Base-by-base conservation (phyloP, 2,797 vertebrate genomes). In the Pseudocheirus occidentalis region DNA sequence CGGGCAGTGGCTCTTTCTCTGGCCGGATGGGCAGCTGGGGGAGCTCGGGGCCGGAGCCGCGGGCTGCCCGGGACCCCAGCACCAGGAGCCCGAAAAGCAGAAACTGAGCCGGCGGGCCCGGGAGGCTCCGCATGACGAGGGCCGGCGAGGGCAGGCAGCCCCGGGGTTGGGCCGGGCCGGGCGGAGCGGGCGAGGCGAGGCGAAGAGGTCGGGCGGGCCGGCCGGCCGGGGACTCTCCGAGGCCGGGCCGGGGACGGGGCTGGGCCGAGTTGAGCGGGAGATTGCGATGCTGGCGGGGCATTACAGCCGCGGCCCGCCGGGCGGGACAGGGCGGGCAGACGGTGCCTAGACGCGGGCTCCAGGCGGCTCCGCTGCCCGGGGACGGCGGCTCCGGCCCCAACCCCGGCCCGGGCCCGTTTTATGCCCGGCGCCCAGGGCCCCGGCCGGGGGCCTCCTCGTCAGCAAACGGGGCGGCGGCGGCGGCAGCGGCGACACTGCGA, bases 21-120 rank as follows among this genome's bases (percentile, higher is more conserved):
- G 99, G 99, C 97, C 99, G 99, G 98, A 99, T 99, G 98, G 99
- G 99, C 97, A 99, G 98, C 66, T 94, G 95, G 1, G 99, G 98
- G 94, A 99, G 91, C 98, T 99, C 99, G 93, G 99, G 98, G 29
- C 99, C 98, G 81, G 98, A 98, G 94, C 98, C 98, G 93, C 96
- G 98, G 94, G 97, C 92, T 94, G 96, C 98, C 96, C 98, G 97
- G 98, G 98, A 98, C 95, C 98, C 99, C 98, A 99, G 99, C 97
- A 98, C 97, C 97, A 99, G 98, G 40, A 98, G 97, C 95, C 96
- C 96, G 73, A 97, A 90, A 58, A 97, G 96, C 96, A 97, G 97
- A 96, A 96, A 95, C 91, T 96, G 96, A 96, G 97, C 96, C 95
- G 97, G 97, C 96, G 97, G 96, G 95, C 97, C 97, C 97, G 97